phyloP scores from a whole-genome alignment of 1,140 invertebrate genomes.

The Triops cancriformis region DNA sequence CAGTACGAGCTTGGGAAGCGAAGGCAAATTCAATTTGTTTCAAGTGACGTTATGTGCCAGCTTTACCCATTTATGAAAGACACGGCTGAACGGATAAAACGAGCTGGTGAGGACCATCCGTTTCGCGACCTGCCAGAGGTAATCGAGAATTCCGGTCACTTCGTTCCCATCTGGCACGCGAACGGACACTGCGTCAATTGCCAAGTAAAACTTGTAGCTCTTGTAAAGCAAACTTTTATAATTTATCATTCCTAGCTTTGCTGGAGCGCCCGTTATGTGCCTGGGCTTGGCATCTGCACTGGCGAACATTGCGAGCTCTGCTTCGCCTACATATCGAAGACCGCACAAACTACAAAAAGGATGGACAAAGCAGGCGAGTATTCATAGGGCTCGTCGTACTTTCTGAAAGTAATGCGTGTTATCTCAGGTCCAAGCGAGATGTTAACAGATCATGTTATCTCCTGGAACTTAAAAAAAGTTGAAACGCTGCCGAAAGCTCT shows the following conservation, averaged over 20 bases:
- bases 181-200: neutral
- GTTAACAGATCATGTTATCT: neutral
- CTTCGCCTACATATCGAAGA: neutral
- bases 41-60: too few species aligned
- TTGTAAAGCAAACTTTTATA: neutral
- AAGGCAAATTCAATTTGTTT: too few species aligned
- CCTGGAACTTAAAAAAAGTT: too few species aligned
- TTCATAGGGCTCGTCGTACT: neutral
- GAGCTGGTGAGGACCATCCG: neutral
- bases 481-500: too few species aligned
- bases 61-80: too few species aligned
- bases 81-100: too few species aligned
- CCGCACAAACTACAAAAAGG: too few species aligned
- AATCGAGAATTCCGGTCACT: neutral
- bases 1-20: too few species aligned
- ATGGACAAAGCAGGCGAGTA: neutral
- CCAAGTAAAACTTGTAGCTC: neutral
- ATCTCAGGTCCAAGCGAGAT: neutral
- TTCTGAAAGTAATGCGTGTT: neutral
- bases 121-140: neutral
- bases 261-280: neutral
- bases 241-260: neutral
- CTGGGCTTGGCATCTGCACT: neutral
- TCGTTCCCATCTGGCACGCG: neutral
- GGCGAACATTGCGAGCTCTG: neutral